Base-by-base conservation (phyloP, 2,888 invertebrate species). In the Apamea epomidion region DNA sequence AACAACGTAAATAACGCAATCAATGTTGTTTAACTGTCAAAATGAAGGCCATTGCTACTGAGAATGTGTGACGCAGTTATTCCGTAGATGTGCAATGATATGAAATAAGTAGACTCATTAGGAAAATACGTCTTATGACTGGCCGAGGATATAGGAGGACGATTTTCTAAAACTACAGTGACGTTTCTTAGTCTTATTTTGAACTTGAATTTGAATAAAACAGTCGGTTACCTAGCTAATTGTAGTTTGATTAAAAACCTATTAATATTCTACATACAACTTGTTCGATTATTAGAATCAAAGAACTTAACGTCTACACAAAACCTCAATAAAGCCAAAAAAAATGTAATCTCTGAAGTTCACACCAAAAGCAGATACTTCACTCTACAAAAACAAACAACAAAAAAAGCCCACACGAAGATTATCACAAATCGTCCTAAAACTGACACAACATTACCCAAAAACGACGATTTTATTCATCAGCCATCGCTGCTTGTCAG, bases 381-480 rank as follows among this genome's bases (percentile, higher is more conserved):
- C 32, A 68, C 42, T 32, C 60, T 58, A 48, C 48, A 74, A 70
- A 64, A 65, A 74, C 60, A 37, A 29, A 48, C 42, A 60, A 80
- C 48, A 71, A 65, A 83, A 64, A 82, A 74, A 48, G 29, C 25
- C 29, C 77, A 85, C 85, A 75, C 67, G 58, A 58, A 76, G 58
- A 73, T 68, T 67, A 79, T 51, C 60, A 77, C 58, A 80, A 85
- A 84, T 76, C 80, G 64, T 60, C 60, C 29, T n/a, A 68, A 81
- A 82, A 80, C 54, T 29, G 60, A 64, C 65, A 80, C 78, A 78
- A 67, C 37, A 62, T 58, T 62, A 83, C 84, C 80, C 42, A 87
- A 87, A 85, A 87, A 84, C 70, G 29, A 84, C 62, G 74, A 87
- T 86, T 90, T 86, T 90, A 86, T 90, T 87, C 85, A 86, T 86